These are phyloP conservation scores for Gila robusta DNA, from an alignment of 2,797 vertebrate genomes.

Conservation along the genomic window DNA sequence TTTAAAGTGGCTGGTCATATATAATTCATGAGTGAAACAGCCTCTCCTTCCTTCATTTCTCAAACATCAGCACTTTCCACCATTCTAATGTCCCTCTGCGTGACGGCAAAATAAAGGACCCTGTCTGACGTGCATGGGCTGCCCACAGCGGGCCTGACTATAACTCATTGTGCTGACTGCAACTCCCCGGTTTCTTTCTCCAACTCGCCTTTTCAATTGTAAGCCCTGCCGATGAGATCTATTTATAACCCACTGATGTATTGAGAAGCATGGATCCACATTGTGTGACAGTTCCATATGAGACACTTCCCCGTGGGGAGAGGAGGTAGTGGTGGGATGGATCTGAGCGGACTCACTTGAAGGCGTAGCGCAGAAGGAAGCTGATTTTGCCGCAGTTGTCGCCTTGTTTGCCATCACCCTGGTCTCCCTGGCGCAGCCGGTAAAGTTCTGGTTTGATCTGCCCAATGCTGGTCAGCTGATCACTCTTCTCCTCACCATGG, in stretches of 20 bases:
- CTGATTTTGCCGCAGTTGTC: slow-evolving; percentile 89
- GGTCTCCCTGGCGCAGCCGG: slow-evolving; percentile 83
- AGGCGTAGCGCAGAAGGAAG: slow-evolving; percentile 91
- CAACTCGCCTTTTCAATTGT: slow-evolving; percentile 39
- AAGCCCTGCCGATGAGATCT: slow-evolving; percentile 32
- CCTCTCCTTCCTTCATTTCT: slow-evolving; percentile 73
- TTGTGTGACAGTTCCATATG: background rate
- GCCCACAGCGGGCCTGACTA: slow-evolving; percentile 29
- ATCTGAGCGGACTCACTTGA: slow-evolving; percentile 76
- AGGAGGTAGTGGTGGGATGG: slow-evolving; percentile 8
- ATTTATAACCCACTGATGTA: slow-evolving; percentile 47
- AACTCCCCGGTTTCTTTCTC: slow-evolving; percentile 33
- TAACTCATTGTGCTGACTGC: slow-evolving; percentile 51
- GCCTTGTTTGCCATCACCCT: slow-evolving; percentile 78
- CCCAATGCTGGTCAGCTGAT: slow-evolving; percentile 91
- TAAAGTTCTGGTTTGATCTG: slow-evolving; percentile 94
- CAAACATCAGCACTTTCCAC: slow-evolving; percentile 80
- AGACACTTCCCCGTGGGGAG: slow-evolving; percentile 5
- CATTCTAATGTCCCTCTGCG: slow-evolving; percentile 71
- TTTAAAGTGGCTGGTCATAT: slow-evolving; percentile 79
- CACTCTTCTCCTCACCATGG: slow-evolving; percentile 88
- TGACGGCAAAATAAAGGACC: slow-evolving; percentile 66
- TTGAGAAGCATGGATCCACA: slow-evolving; percentile 43
- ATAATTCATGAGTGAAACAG: slow-evolving; percentile 79
- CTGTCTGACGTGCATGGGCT: slow-evolving; percentile 59